phyloP scores from a whole-genome alignment of 2,113 vertebrate genomes.

The Ellobius talpinus region DNA sequence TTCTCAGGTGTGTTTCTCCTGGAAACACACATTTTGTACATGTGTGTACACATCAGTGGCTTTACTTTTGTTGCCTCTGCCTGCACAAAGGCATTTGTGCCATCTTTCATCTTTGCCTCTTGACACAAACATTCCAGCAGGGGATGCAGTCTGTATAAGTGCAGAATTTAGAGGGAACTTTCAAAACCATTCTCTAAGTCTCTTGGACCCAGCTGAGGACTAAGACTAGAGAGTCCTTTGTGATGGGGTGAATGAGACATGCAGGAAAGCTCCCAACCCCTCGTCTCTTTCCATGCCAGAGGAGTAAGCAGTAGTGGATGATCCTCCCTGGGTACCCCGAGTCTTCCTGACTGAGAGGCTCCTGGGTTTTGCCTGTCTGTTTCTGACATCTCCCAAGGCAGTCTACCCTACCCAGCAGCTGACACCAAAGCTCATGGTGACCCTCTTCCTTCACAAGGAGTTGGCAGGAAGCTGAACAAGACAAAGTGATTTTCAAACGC shows the following conservation, averaged over 20 bases:
- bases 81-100: fast-evolving
- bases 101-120: background rate
- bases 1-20: background rate
- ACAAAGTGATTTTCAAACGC: background rate
- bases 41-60: fast-evolving
- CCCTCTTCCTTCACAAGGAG: background rate
- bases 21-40: too few species aligned
- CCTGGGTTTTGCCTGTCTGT: background rate
- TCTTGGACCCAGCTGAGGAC: background rate
- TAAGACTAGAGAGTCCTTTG: background rate
- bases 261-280: background rate
- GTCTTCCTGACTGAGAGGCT: background rate
- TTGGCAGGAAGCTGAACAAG: constrained; percentile 62
- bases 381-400: background rate
- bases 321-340: background rate
- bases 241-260: fast-evolving
- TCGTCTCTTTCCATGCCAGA: background rate
- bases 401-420: background rate
- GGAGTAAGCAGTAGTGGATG: background rate
- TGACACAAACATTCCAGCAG: background rate
- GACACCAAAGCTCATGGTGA: background rate
- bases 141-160: background rate
- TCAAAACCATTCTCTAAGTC: background rate
- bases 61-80: background rate
- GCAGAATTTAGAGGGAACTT: background rate